Evolutionary conservation across 92 coral and sea anemone genomes (phyloP), one percentile per base, ranked within the genome.

Genomic region (Palythoa caribaeorum): DNA sequence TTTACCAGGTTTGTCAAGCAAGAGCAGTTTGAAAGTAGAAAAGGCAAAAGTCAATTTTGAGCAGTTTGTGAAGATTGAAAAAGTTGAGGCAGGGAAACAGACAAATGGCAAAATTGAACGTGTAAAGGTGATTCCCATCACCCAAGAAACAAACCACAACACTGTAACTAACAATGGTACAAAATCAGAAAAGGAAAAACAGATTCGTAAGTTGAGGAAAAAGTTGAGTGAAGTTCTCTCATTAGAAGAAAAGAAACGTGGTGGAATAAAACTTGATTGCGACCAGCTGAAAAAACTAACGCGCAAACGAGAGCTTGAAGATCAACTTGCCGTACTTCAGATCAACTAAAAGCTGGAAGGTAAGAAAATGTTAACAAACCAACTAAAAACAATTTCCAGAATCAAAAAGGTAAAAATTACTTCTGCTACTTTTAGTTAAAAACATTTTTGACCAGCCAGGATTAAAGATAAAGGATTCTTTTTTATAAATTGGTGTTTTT

Each of bases 201-300:
- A 91, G 77, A 84, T 91, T 12, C 96, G 98, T 62, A 95, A 95
- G 83, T 52, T 95, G 89, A 95, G 89, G 85, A 95, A 95, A 92
- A 95, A 95, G 80, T 40, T 95, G 93, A 84, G 76, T 79, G 98
- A 93, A 76, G 94, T 95, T 53, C 81, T 73, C 77, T 83, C 75
- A 15, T 80, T 95, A 48, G 98, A 95, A 77, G 85, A 77, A 51
- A 95, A 93, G 63, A 86, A 76, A 83, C 79, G 63, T 13, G 72
- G 87, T 20, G 98, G 98, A 65, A 93, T 75, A 28, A 91, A 90
- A 47, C 75, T 95, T 59, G 98, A 95, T 89, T 95, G 98, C 48
- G 98, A 95, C 88, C 98, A 95, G 81, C 80, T 95, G 66, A 95
- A 95, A 85, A 95, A 95, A 87, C 88, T 95, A 73, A 87, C 94